Evolutionary conservation across 2,797 vertebrate species (phyloP), one percentile per base, ranked within the genome.

Genomic region (Labroides dimidiatus): DNA sequence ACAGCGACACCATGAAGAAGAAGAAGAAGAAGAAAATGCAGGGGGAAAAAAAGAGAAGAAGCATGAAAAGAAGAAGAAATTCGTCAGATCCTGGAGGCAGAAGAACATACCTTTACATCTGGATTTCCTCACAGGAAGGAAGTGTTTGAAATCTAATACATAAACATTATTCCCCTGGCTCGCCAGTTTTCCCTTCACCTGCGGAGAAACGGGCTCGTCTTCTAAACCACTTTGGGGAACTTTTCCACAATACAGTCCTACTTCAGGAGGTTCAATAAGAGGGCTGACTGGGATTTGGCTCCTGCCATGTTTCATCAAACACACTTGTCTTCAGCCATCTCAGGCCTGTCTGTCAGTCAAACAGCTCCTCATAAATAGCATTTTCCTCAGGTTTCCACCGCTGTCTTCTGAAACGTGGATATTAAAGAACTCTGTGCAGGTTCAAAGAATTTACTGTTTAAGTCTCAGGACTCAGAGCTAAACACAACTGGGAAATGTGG

Each of bases 71-170:
- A 80, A 74, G 77, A 85, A 87, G 77, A 75, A 75, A 68, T 62
- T 48, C 45, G 59, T 92, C 79, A 91, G 87, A 92, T 92, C 90
- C 85, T 80, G 6, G 43, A 87, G 82, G 87, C 84, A 87, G 81
- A 85, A 69, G 88, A 88, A 90, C 89, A 85, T 54, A 85, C 87
- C 89, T 91, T 92, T 87, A 89, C 85, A 92, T 91, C 87, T 91
- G 87, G 84, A 84, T 90, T 86, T 85, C 74, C 88, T 90, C 88
- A 85, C 84, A 86, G 84, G 85, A 82, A 80, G 69, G 80, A 87
- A 82, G 67, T 44, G 84, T 91, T 90, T 92, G 87, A 92, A 92
- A 93, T 85, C 89, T 88, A 92, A 93, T 93, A 86, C 88, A 92
- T 92, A 92, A 93, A 93, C 92, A 93, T 93, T 84, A 87, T 84